Evolutionary conservation across 2,797 vertebrate species (phyloP), one percentile per base, ranked within the genome.

Genomic region (Avahi laniger): DNA sequence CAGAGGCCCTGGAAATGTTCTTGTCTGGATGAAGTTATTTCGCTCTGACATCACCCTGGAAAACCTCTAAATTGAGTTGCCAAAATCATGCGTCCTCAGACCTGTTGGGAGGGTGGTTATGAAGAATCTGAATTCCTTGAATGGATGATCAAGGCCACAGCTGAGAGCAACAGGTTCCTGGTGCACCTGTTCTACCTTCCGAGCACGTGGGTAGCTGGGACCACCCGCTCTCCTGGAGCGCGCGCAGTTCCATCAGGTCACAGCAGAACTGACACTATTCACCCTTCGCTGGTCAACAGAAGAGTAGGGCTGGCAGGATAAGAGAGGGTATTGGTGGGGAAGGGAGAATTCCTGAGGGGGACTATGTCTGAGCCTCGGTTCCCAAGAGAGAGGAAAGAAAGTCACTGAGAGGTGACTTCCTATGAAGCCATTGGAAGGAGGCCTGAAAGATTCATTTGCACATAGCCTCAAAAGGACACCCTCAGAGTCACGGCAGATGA

Each of bases 1-100:
- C 82, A 35, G 86, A 73, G 87, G 30, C 24, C 79, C 70, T 48
- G 67, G 41, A 18, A 18, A 43, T 4, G 35, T 3, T 75, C 46
- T 43, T 11, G 59, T 38, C 63, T 59, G 50, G 3, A 30, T 30
- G 73, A 83, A 84, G 78, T 15, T 41, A 52, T 48, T 81, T 82
- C 24, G 14, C 59, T 35, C 48, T 2, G 81, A 72, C 50, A 61
- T 43, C 15, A 80, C 52, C 63, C 20, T 43, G 79, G 79, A 76
- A 85, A 92, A 78, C 38, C 38, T 87, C 92, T 70, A 38, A 59
- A 46, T 0, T 33, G 57, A 93, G 26, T 38, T 43, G 26, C 69
- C 50, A 93, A 63, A 79, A 79, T 26, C 30, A 30, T 2, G 24
- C 63, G 57, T 83, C 81, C n/a, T 91, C 46, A 8, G 93, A 46